These are phyloP conservation scores for Galendromus occidentalis DNA, from an alignment of 1,140 invertebrate genomes.

Conservation along the genomic window DNA sequence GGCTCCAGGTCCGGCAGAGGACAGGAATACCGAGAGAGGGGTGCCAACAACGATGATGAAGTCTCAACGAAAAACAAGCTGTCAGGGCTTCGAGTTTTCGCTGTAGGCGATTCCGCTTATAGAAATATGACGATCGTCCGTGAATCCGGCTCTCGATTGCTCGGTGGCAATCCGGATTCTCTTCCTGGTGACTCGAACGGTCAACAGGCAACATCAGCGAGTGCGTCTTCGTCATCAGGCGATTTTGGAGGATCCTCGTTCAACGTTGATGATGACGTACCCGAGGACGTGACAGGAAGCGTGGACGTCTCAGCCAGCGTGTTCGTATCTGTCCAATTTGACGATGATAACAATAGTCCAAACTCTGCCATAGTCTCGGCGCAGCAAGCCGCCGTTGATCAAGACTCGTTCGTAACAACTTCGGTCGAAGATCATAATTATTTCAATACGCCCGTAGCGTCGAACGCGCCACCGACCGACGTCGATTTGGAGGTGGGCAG, in stretches of 20 bases:
- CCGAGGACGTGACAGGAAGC: neutral
- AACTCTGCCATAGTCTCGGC: conserved; percentile 3
- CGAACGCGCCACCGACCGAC: neutral
- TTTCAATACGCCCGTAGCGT: neutral
- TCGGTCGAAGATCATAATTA: neutral
- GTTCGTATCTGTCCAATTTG: conserved; percentile 7
- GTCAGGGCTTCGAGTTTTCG: no score
- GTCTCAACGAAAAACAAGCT: neutral
- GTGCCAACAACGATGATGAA: neutral
- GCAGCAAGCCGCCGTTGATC: neutral
- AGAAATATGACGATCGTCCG: neutral
- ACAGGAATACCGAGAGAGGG: neutral
- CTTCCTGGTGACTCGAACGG: neutral
- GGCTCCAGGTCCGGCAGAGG: neutral
- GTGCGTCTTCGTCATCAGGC: conserved; percentile 2
- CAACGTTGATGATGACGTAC: conserved; percentile 4
- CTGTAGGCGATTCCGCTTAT: no score
- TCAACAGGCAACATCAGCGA: conserved; percentile 2
- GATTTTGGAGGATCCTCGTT: conserved; percentile 4
- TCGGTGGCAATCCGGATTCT: conserved; percentile 7
- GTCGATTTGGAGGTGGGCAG: neutral
- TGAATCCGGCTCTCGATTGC: neutral
- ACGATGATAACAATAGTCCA: conserved; percentile 11
- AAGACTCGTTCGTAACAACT: neutral
- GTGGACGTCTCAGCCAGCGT: conserved; percentile 8